A percentile compares a stretch with the other conserved stretches of the same genome.
Evolutionary conservation across 2,888 invertebrate species (phyloP).

Genomic region (Polydrusus cervinus): DNA sequence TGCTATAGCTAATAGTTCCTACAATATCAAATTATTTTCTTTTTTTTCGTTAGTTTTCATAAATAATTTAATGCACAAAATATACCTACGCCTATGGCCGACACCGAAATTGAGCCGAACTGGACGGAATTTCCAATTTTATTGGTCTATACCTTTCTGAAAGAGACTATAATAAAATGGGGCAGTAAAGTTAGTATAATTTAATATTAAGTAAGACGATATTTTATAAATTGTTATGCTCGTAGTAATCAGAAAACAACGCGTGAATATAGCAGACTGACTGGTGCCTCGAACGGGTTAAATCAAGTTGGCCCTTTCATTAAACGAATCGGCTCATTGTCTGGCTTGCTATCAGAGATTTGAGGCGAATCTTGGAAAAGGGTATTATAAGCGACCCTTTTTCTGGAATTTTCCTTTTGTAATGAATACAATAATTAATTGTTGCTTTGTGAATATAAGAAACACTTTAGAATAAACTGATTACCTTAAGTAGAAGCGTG

Average conservation of each 20-base stretch:
- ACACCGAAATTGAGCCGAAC: no score
- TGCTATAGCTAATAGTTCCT: no score
- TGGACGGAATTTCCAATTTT: no score
- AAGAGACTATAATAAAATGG: no score
- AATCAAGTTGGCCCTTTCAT: conserved; percentile 43
- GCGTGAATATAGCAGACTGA: conserved; percentile 39
- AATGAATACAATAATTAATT: neutral
- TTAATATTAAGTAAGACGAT: no score
- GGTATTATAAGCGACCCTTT: conserved; percentile 17
- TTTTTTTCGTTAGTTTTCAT: no score
- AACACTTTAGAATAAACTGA: neutral
- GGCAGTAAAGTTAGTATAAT: no score
- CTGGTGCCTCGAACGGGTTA: conserved; percentile 40
- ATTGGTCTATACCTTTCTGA: no score
- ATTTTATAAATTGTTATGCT: no score
- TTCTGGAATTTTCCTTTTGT: neutral
- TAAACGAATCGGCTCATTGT: conserved; percentile 48
- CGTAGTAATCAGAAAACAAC: conserved; percentile 8
- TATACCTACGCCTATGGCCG: no score
- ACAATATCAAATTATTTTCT: no score
- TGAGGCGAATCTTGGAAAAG: conserved; percentile 41
- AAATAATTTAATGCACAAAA: no score
- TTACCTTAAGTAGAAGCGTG: neutral
- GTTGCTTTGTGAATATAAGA: neutral
- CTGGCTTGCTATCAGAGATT: conserved; percentile 34